phyloP scores from a whole-genome alignment of 2,888 invertebrate species.

The Mesodorylaimus sp. region DNA sequence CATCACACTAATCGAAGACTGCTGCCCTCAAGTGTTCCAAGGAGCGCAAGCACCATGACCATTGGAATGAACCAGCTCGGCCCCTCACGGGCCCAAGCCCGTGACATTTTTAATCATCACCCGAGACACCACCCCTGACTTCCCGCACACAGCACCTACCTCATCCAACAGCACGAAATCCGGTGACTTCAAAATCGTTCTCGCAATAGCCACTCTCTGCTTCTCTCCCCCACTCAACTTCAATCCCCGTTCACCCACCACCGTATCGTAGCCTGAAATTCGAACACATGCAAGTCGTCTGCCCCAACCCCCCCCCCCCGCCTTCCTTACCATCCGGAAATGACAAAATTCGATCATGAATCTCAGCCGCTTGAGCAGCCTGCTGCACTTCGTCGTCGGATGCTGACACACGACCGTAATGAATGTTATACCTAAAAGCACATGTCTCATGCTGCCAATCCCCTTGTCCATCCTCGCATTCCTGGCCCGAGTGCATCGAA shows the following conservation, averaged over 20 bases:
- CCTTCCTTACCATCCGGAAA: conserved; percentile 51
- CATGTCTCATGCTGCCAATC: too few relatives aligned
- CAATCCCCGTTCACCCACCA: conserved; percentile 74
- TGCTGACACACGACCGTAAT: conserved; percentile 65
- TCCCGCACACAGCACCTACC: too few relatives aligned
- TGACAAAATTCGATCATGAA: conserved; percentile 70
- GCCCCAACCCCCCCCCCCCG: background rate
- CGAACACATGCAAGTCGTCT: background rate
- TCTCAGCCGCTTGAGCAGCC: conserved; percentile 77
- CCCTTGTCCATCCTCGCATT: too few relatives aligned
- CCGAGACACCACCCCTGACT: too few relatives aligned
- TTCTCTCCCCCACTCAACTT: conserved; percentile 92
- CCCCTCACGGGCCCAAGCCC: too few relatives aligned
- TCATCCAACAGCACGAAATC: conserved; percentile 77
- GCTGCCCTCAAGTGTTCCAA: too few relatives aligned
- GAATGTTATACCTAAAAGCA: conserved; percentile 60
- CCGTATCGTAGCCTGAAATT: conserved; percentile 33
- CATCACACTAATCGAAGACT: too few relatives aligned
- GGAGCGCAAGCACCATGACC: too few relatives aligned
- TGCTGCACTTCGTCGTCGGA: conserved; percentile 60
- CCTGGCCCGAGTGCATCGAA: too few relatives aligned
- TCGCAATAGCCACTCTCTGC: conserved; percentile 85
- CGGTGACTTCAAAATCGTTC: conserved; percentile 79
- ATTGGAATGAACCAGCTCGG: too few relatives aligned
- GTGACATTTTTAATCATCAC: too few relatives aligned